phyloP scores from a whole-genome alignment of 2,113 vertebrate species.

The Sphaerodactylus townsendi region DNA sequence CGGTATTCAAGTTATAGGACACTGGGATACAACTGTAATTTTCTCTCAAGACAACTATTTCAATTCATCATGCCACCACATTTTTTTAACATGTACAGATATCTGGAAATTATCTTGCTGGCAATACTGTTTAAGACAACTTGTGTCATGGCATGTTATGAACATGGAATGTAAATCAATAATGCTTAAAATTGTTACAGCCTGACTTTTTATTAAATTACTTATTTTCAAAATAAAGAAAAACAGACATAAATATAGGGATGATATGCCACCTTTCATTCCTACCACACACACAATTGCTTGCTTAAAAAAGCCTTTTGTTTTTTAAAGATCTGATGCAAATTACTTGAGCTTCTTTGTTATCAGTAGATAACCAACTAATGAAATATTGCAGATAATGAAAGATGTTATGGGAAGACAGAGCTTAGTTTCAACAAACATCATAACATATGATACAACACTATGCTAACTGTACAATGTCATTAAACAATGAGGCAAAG shows the following conservation, averaged over 20 bases:
- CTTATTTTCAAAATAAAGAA: neutral
- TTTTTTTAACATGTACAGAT: no score
- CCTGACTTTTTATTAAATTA: neutral
- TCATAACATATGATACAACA: neutral
- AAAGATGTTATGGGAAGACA: neutral
- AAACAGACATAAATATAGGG: neutral
- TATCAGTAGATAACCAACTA: neutral
- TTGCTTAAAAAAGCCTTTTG: neutral
- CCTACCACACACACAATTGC: neutral
- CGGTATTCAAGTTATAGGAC: neutral
- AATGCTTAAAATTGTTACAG: neutral
- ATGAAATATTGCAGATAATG: neutral
- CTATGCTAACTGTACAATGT: neutral
- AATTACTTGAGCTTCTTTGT: neutral
- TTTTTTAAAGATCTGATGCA: neutral
- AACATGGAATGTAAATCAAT: constrained; percentile 16
- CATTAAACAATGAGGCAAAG: neutral
- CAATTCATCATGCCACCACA: neutral
- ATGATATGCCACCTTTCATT: neutral
- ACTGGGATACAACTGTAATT: neutral
- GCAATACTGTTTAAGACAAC: neutral
- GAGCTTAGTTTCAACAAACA: neutral
- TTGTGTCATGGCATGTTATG: neutral
- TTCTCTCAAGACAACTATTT: neutral
- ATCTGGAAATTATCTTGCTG: no score